Base-by-base conservation (phyloP, 2,797 vertebrate genomes). In the Mormyrus proboscirostris region DNA sequence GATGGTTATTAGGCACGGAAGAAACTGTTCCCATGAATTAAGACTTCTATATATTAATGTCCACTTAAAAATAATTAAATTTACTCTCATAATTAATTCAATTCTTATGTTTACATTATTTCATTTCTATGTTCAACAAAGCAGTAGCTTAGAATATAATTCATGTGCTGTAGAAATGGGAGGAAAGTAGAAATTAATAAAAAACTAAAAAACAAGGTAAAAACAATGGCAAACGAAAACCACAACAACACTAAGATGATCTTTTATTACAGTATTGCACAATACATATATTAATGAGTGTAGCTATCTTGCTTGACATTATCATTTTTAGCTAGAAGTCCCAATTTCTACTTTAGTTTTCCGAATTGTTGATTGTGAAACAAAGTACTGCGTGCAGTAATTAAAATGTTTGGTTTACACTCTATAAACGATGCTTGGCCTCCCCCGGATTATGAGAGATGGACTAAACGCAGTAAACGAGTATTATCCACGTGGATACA, bases 1-100 rank as follows among this genome's bases (percentile, higher is more conserved):
- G 38, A 82, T 44, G 38, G 19, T 38, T 38, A 47, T 82, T 47
- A 82, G 76, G 38, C 73, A 44, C n/a, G 16, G 76, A 41, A 82
- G 41, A 82, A 47, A 22, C 73, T 16, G 73, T n/a, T 82, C 41
- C 16, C 41, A 82, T 47, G 76, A 82, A 82, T 82, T 82, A 82
- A 82, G 41, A 82, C 76, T 82, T 82, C 38, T 82, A 82, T 82
- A n/a, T 82, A 82, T 82, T 82, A 82, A 7, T 41, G 19, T 47
- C 76, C 47, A 47, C 19, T 47, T 82, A 8, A 82, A 82, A 82
- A 82, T 47, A 38, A 79, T 79, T 44, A n/a, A 19, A 47, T 82
- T 82, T 47, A 82, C 76, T 47, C 7, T 44, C 76, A 47, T 82
- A 82, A 82, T 47, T 47, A 47, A 82, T 47, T 82, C 2, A 82